Percentiles rank a stretch among this genome's conserved stretches.
phyloP scores from a whole-genome alignment of 2,888 invertebrate genomes.

The Drosophila fungiperda region DNA sequence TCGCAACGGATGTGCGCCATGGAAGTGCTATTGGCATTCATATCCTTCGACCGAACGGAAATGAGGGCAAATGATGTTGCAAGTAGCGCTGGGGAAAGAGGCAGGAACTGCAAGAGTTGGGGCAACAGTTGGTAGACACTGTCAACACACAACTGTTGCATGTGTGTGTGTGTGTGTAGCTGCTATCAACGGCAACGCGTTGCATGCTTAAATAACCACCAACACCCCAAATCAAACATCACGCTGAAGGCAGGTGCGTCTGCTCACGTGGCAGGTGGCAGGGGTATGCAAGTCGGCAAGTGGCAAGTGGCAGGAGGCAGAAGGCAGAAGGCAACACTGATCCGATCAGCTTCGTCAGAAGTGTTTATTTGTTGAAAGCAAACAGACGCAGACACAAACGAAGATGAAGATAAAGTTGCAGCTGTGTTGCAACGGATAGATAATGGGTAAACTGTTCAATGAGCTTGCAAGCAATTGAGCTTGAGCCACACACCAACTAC shows the following conservation, averaged over 20 bases:
- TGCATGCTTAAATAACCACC: slow-evolving; percentile 70
- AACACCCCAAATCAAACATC: slow-evolving; percentile 35
- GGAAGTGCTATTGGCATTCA: slow-evolving; percentile 79
- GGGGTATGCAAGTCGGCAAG: not conserved
- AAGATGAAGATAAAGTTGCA: slow-evolving; percentile 41
- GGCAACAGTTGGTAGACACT: slow-evolving; percentile 23
- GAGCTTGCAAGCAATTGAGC: slow-evolving; percentile 68
- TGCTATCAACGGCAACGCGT: slow-evolving; percentile 36
- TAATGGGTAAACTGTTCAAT: slow-evolving; percentile 72
- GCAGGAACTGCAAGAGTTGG: not conserved
- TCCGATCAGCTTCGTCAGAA: slow-evolving; percentile 70
- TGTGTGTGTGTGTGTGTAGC: slow-evolving; percentile 48
- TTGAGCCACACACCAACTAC: slow-evolving; percentile 16
- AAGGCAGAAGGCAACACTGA: slow-evolving; percentile 42
- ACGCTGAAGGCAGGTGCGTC: slow-evolving; percentile 38
- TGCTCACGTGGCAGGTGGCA: not conserved
- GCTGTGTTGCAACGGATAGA: slow-evolving; percentile 32
- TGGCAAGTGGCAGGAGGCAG: not conserved
- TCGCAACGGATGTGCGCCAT: slow-evolving; percentile 71
- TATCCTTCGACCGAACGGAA: slow-evolving; percentile 72
- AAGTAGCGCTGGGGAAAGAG: slow-evolving; percentile 24
- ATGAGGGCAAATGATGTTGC: slow-evolving; percentile 63
- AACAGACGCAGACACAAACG: slow-evolving; percentile 36
- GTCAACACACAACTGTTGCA: slow-evolving; percentile 73
- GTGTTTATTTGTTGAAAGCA: slow-evolving; percentile 73